phyloP scores from a whole-genome alignment of 2,888 invertebrate genomes.

The Polymixis flavicincta region DNA sequence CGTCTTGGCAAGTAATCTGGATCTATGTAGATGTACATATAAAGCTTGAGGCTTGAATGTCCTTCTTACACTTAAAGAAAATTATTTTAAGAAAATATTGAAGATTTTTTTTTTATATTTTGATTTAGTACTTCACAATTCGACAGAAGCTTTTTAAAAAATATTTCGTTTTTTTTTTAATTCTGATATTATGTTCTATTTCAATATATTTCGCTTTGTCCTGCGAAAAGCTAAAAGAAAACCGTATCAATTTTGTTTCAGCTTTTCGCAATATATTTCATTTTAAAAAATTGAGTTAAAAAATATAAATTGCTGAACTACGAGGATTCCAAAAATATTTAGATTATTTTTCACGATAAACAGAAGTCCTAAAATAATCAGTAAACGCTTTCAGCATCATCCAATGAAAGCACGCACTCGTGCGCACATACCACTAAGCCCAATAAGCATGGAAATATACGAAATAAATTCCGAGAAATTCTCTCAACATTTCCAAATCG shows the following conservation, averaged over 20 bases:
- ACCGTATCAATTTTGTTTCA: background rate
- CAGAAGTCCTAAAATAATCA: background rate
- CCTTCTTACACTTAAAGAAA: too few species aligned
- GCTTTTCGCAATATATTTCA: background rate
- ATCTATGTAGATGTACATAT: too few species aligned
- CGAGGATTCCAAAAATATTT: background rate
- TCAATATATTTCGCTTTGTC: background rate
- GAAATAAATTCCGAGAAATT: constrained; percentile 54
- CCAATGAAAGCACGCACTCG: constrained; percentile 30
- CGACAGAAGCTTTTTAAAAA: too few species aligned
- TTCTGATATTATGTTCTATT: too few species aligned
- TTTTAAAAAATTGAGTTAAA: background rate
- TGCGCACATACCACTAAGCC: constrained; percentile 30
- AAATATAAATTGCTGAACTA: background rate
- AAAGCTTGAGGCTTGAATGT: too few species aligned
- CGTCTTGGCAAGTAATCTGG: too few species aligned
- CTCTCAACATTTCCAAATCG: constrained; percentile 56
- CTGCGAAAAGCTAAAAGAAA: background rate
- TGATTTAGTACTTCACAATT: too few species aligned
- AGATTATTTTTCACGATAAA: background rate
- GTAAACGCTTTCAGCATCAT: constrained; percentile 5
- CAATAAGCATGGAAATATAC: constrained; percentile 31
- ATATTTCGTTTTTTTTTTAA: too few species aligned
- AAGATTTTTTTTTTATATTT: too few species aligned
- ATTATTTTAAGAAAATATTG: too few species aligned